phyloP scores from a whole-genome alignment of 2,888 invertebrate genomes.

The Octonoba sinensis region DNA sequence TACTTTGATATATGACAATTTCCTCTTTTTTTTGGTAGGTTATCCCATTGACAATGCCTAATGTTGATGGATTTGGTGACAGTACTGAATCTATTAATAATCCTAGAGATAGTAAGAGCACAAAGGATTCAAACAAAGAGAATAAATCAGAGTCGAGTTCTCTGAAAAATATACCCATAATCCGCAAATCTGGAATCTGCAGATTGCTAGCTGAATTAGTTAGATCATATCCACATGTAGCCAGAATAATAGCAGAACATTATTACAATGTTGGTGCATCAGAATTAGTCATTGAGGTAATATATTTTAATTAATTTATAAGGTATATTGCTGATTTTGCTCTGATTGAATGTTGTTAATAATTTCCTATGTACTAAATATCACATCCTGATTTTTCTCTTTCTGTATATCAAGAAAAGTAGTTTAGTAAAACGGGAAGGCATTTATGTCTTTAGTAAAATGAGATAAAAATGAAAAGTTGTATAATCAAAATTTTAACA shows the following conservation, averaged over 20 bases:
- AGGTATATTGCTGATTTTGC: constrained; percentile 4
- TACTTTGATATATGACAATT: neutral
- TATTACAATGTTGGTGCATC: constrained; percentile 77
- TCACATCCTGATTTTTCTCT: neutral
- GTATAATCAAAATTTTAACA: too few species aligned
- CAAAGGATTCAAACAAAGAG: constrained; percentile 62
- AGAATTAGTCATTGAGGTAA: constrained; percentile 76
- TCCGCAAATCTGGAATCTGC: constrained; percentile 82
- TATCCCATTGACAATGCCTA: constrained; percentile 48
- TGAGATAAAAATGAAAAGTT: too few species aligned
- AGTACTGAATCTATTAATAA: constrained; percentile 47
- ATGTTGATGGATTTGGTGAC: constrained; percentile 55
- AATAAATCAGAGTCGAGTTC: constrained; percentile 69
- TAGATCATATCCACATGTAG: constrained; percentile 82
- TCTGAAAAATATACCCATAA: constrained; percentile 76
- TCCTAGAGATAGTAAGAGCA: constrained; percentile 37
- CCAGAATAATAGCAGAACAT: constrained; percentile 82
- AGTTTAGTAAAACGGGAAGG: too few species aligned
- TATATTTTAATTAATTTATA: neutral
- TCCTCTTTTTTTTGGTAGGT: constrained; percentile 39
- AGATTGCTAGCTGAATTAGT: constrained; percentile 84
- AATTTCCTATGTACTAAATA: neutral
- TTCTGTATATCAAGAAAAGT: neutral
- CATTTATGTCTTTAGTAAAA: too few species aligned
- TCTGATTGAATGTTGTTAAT: neutral